These are phyloP conservation scores for Burhinus bistriatus DNA, from an alignment of 2,113 vertebrate species.

Conservation along the genomic window DNA sequence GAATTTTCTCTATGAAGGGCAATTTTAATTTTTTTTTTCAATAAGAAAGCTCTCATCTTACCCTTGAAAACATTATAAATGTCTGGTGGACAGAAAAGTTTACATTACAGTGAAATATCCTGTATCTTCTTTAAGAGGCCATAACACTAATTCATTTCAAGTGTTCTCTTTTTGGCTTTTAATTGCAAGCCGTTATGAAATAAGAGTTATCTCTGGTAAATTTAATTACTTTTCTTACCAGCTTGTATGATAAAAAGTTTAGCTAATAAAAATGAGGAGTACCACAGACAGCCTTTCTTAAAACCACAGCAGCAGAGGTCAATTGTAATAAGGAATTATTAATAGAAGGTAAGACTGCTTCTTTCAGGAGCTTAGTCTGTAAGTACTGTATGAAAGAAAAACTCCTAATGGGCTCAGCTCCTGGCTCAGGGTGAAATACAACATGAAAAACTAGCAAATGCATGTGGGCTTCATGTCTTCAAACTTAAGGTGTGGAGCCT, in stretches of 20 bases:
- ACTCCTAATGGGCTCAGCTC: background rate
- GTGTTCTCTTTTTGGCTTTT: background rate
- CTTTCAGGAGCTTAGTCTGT: background rate
- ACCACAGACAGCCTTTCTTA: background rate
- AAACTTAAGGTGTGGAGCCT: background rate
- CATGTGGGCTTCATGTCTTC: background rate
- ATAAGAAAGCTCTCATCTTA: background rate
- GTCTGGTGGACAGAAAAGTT: background rate
- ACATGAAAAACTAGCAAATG: background rate
- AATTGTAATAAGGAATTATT: background rate
- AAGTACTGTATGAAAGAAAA: background rate
- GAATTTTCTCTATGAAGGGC: background rate
- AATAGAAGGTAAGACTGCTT: background rate
- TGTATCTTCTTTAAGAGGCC: background rate
- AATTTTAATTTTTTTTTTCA: background rate
- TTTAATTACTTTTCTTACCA: slow-evolving; percentile 2
- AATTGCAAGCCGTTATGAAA: background rate
- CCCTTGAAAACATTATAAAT: background rate
- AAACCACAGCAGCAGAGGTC: background rate
- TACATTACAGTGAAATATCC: background rate
- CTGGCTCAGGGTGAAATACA: background rate
- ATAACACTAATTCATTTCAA: background rate
- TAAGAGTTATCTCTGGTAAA: background rate
- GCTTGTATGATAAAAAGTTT: background rate
- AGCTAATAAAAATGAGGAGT: background rate